Evolutionary conservation across 2,113 vertebrate genomes (phyloP).

Genomic region (Gyps fulvus): DNA sequence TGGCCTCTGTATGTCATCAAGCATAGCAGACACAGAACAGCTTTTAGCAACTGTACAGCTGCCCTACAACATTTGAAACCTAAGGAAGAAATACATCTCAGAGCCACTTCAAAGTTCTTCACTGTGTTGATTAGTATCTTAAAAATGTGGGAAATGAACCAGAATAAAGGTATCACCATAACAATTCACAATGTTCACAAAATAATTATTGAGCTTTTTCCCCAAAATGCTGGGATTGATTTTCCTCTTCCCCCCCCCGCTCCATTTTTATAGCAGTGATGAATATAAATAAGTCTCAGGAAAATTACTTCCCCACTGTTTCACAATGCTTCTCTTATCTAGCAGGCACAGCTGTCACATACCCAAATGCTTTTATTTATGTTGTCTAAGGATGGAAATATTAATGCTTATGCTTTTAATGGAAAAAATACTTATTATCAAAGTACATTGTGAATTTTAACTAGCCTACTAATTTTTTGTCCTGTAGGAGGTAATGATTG

Average conservation of each 20-base stretch:
- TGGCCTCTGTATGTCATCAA: background rate
- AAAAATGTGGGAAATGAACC: conserved; percentile 40
- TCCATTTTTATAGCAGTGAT: conserved; percentile 2
- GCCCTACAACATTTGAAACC: background rate
- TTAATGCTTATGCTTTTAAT: conserved; percentile 32
- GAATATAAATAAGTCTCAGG: conserved; percentile 66
- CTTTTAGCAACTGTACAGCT: conserved; percentile 6
- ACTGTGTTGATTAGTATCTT: conserved; percentile 34
- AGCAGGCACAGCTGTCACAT: conserved; percentile 65
- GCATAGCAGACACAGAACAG: background rate
- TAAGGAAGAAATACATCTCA: background rate
- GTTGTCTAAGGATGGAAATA: conserved; percentile 43
- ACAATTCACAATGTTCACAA: conserved; percentile 32
- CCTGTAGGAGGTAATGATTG: background rate
- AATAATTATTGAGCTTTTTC: conserved; percentile 47
- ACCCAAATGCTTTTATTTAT: conserved; percentile 56
- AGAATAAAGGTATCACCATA: conserved; percentile 18
- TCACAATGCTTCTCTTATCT: conserved; percentile 70
- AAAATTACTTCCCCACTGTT: conserved; percentile 68
- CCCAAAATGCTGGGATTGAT: background rate
- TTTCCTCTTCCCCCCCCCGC: background rate
- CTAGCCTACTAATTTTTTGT: background rate
- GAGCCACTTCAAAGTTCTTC: conserved; percentile 14
- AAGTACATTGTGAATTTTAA: conserved; percentile 40
- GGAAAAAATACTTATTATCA: conserved; percentile 16